These are phyloP conservation scores for Melieria omissa DNA, from an alignment of 2,888 invertebrate genomes.

Conservation along the genomic window DNA sequence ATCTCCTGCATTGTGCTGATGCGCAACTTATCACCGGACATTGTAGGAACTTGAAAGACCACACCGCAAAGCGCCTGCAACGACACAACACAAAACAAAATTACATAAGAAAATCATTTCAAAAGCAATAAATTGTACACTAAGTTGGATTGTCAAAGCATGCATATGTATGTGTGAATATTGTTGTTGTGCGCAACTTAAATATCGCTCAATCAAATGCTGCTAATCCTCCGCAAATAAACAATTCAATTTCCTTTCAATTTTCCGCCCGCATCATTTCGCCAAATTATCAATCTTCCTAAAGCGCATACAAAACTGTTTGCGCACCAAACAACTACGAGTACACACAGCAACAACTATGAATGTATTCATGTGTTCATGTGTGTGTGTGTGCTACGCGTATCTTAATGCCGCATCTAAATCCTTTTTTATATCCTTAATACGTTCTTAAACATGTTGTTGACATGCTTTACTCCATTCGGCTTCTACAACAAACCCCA, in stretches of 20 bases:
- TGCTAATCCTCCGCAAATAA: constrained; percentile 39
- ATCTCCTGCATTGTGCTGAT: constrained; percentile 85
- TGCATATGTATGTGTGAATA: no score
- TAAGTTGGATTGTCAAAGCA: no score
- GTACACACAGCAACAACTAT: not conserved
- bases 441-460: constrained; percentile 31
- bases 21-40: constrained; percentile 82
- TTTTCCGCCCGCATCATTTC: constrained; percentile 18
- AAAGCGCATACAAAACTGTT: constrained; percentile 27
- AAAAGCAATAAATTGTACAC: not conserved
- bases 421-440: constrained; percentile 51
- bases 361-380: not conserved
- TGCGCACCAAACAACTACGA: not conserved
- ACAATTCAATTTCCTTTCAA: constrained; percentile 52
- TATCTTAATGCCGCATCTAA: constrained; percentile 51
- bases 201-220: constrained; percentile 37
- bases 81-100: no score
- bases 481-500: not conserved
- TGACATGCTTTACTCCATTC: constrained; percentile 22
- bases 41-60: constrained; percentile 87
- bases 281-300: constrained; percentile 33
- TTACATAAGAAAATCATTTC: no score
- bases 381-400: constrained; percentile 42
- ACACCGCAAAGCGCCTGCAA: constrained; percentile 90
- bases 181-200: not conserved